Evolutionary conservation across 2,888 invertebrate genomes (phyloP), one percentile per base, ranked within the genome.

Genomic region (Hemaris fuciformis): DNA sequence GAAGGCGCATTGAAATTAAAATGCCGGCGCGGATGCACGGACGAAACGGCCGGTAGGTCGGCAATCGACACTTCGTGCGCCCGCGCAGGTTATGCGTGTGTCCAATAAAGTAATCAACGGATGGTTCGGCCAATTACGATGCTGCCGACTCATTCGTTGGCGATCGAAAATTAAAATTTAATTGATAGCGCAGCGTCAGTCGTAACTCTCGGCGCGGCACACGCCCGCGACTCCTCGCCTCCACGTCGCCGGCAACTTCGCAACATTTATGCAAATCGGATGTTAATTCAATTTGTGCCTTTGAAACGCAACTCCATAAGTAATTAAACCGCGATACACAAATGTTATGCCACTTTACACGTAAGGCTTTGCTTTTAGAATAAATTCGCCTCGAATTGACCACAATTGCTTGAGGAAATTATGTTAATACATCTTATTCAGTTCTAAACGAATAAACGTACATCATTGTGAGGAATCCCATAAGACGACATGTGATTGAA

Each of bases 61-160:
- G 20, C 41, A 60, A 48, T 38, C 38, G 38, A 41, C 25, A 81
- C 79, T 75, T 71, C 66, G 69, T 70, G 71, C 65, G 56, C 74
- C 71, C 66, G 69, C 70, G 71, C 65, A 46, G 71, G 75, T 68
- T 79, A 76, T 83, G 80, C 84, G 81, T 80, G 84, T 77, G 81
- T 80, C 83, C 91, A 91, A 91, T 91, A 91, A 91, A 91, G 89
- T 82, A 88, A 90, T 91, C 87, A 88, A 83, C 83, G 77, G 76
- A 85, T 77, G 80, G 82, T 69, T 79, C 73, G 79, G 72, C 86
- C 89, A 90, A 91, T 91, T 90, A 90, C 80, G 77, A 71, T 72
- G 75, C 77, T 75, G 81, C 82, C 74, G 83, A 85, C 82, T 86
- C 80, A 85, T 84, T 85, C 85, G 81, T 77, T 79, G 75, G 79